These are phyloP conservation scores for Cacoxenus indagator DNA, from an alignment of 2,888 invertebrate genomes.

Conservation along the genomic window DNA sequence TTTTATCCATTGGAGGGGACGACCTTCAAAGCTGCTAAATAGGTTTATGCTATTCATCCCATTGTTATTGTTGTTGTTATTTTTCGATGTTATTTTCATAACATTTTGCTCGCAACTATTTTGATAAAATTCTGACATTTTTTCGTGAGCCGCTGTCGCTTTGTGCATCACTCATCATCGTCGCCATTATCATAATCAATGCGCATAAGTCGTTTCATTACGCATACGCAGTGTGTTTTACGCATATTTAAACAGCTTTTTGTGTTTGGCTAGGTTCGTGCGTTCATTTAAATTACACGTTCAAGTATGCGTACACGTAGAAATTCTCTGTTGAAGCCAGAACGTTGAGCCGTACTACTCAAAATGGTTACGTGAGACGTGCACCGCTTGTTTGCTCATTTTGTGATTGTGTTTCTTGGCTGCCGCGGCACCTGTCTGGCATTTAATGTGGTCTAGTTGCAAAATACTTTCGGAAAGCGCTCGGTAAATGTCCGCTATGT, in stretches of 20 bases:
- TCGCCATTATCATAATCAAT: neutral
- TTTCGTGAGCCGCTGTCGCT: neutral
- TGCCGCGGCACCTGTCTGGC: slow-evolving; percentile 5
- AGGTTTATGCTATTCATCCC: neutral
- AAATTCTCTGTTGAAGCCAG: neutral
- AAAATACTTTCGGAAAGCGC: neutral
- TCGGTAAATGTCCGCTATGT: neutral
- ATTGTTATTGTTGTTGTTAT: neutral
- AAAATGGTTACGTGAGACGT: neutral
- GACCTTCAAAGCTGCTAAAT: slow-evolving; percentile 21
- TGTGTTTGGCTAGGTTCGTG: neutral
- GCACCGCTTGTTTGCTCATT: neutral
- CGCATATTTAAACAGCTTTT: slow-evolving; percentile 9
- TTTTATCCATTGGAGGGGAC: neutral
- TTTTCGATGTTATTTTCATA: slow-evolving; percentile 1
- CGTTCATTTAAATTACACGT: neutral
- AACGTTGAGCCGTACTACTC: neutral
- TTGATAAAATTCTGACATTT: neutral
- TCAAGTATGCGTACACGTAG: neutral
- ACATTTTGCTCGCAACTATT: neutral
- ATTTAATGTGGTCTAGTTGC: neutral
- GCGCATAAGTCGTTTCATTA: neutral
- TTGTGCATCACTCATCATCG: slow-evolving; percentile 11
- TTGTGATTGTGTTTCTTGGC: neutral
- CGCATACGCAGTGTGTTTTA: slow-evolving; percentile 14